Evolutionary conservation across 2,888 invertebrate species (phyloP).

Genomic region (Lomographa bimaculata): DNA sequence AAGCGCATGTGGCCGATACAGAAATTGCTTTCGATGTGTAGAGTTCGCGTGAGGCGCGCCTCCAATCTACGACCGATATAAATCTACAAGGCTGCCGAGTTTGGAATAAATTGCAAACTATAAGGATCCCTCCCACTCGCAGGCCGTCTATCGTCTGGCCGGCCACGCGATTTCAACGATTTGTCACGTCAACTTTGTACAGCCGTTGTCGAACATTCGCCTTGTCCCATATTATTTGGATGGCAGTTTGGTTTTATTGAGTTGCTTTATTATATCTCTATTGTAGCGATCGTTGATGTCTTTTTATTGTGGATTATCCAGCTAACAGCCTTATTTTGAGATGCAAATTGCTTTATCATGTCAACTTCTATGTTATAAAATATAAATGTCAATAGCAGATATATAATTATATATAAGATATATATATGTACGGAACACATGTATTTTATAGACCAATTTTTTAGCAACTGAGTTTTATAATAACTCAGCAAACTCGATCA

Average conservation of each 20-base stretch:
- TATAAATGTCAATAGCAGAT: too few relatives aligned
- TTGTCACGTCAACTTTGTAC: slow-evolving; percentile 60
- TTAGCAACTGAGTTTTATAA: too few relatives aligned
- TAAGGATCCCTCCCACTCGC: slow-evolving; percentile 63
- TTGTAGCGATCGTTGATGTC: too few relatives aligned
- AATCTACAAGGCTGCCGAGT: slow-evolving; percentile 70
- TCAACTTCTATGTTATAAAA: too few relatives aligned
- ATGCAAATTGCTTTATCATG: too few relatives aligned
- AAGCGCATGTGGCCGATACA: slow-evolving; percentile 55
- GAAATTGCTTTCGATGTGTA: slow-evolving; percentile 66
- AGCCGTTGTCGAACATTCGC: slow-evolving; percentile 40
- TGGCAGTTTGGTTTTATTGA: slow-evolving; percentile 13
- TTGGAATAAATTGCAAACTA: slow-evolving; percentile 74
- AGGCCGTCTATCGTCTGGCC: slow-evolving; percentile 40
- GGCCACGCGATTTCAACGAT: slow-evolving; percentile 55
- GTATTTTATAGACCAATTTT: too few relatives aligned
- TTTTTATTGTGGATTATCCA: too few relatives aligned
- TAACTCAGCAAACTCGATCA: too few relatives aligned
- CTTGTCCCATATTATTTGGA: slow-evolving; percentile 27
- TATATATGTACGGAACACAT: too few relatives aligned
- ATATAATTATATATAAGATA: too few relatives aligned
- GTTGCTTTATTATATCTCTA: slow-evolving; percentile 1
- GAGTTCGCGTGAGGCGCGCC: slow-evolving; percentile 66
- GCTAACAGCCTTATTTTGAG: too few relatives aligned
- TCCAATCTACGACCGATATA: slow-evolving; percentile 71